A percentile compares a stretch with the other conserved stretches of the same genome.
Conservation (phyloP, 2,888 invertebrate genomes). For the Amphiduros pacificus region DNA sequence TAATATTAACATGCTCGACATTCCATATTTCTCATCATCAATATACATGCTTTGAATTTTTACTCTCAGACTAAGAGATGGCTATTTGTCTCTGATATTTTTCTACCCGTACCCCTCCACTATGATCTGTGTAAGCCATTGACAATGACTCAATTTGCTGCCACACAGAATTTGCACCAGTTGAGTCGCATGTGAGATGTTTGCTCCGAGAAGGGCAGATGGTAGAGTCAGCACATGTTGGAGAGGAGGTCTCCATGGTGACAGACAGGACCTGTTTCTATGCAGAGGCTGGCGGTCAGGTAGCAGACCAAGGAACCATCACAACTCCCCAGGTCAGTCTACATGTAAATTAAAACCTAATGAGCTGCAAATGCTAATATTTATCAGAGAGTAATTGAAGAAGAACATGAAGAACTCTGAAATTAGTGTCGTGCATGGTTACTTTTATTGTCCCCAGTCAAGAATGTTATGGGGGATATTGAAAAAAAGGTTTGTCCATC, state of each 20-base stretch:
- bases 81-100: too few species aligned
- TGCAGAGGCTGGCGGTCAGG: slow-evolving; percentile 97
- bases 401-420: background rate
- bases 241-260: slow-evolving; percentile 59
- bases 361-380: background rate
- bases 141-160: background rate
- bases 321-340: slow-evolving; percentile 18
- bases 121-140: background rate
- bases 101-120: too few species aligned
- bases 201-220: slow-evolving; percentile 23
- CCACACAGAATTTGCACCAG: slow-evolving; percentile 22
- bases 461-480: too few species aligned
- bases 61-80: too few species aligned
- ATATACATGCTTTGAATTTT: too few species aligned
- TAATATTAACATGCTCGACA: too few species aligned
- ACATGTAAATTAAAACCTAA: background rate
- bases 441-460: too few species aligned
- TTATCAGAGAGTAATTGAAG: background rate
- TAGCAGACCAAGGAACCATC: slow-evolving; percentile 80
- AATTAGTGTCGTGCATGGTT: too few species aligned
- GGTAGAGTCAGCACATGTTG: slow-evolving; percentile 19
- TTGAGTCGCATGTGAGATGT: slow-evolving; percentile 23
- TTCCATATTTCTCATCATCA: too few species aligned
- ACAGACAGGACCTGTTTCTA: slow-evolving; percentile 92
- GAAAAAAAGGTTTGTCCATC: too few species aligned